Base-by-base conservation (phyloP, 2,797 vertebrate species). In the Delichon dasypus region DNA sequence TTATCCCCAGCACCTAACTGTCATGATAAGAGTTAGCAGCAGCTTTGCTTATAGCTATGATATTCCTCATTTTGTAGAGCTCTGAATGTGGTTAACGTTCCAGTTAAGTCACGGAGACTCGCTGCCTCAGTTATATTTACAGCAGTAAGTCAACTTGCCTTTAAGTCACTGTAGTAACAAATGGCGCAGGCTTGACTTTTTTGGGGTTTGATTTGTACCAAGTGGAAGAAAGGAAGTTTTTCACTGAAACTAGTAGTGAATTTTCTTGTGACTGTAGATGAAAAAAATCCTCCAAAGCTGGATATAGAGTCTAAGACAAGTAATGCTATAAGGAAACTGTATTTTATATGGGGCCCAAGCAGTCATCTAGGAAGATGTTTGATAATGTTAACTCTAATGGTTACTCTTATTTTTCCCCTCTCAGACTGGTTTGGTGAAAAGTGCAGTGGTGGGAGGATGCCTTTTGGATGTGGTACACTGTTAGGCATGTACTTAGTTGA, bases 31-130 rank as follows among this genome's bases (percentile, higher is more conserved):
- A 83, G 47, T 27, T 91, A 88, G 47, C 76, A 91, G 88, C 51
- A 91, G 62, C 73, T 38, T 72, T 85, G 48, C 71, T 89, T 54
- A 10, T 5, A 60, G 82, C 70, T 84, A 13, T 58, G 32, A 22
- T 65, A 34, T 34, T 44, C 34, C 44, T 88, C 32, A 55, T 81
- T 66, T 65, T 88, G 42, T 60, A 83, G 89, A 57, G 34, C 65
- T 83, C 11, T 64, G 53, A 42, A 34, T 45, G 40, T 30, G 73
- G 76, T 86, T 90, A 88, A 55, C 42, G 34, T 44, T 93, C 45
- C 29, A 47, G 53, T 77, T 77, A 27, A 77, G 58, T 74, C 70
- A 72, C 0, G 0, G 13, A 80, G 38, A 22, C 22, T 88, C 0
- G 0, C 58, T 78, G 54, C 62, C 83, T 81, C 20, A 4, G 17